Evolutionary conservation across 1,140 invertebrate species (phyloP).

Genomic region (Sarcophaga bullata): DNA sequence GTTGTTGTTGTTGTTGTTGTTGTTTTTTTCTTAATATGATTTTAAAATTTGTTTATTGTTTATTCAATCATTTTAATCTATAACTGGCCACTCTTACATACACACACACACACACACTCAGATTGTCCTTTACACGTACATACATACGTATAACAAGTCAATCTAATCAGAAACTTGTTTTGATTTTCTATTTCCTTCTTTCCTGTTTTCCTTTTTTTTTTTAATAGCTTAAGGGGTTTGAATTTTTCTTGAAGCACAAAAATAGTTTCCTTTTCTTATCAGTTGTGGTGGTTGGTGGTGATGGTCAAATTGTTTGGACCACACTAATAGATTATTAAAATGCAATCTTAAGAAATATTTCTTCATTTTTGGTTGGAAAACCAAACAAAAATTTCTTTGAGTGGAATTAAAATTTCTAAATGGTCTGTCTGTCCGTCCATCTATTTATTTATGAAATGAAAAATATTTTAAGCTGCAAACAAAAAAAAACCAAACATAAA

Average conservation of each 20-base stretch:
- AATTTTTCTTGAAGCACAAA: too few species aligned
- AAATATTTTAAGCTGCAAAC: not conserved
- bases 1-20: too few species aligned
- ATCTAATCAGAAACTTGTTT: too few species aligned
- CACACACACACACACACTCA: not conserved
- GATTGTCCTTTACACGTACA: not conserved
- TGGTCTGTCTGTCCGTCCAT: not conserved
- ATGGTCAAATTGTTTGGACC: not conserved
- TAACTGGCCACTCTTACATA: not conserved
- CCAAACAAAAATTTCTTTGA: not conserved
- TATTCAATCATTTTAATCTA: constrained; percentile 27
- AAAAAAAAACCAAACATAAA: not conserved
- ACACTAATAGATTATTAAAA: constrained; percentile 22
- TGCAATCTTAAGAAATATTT: not conserved
- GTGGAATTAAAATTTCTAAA: not conserved
- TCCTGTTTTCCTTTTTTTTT: not conserved
- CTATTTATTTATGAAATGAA: not conserved
- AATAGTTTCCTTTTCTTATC: too few species aligned
- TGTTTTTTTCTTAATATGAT: constrained; percentile 13
- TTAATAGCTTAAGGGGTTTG: not conserved
- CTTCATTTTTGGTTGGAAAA: not conserved
- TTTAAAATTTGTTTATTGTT: constrained; percentile 36
- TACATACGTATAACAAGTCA: too few species aligned
- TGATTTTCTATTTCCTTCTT: too few species aligned
- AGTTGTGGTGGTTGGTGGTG: too few species aligned